Evolutionary conservation across 2,113 vertebrate genomes (phyloP).

Genomic region (Mionectes macconnelli): DNA sequence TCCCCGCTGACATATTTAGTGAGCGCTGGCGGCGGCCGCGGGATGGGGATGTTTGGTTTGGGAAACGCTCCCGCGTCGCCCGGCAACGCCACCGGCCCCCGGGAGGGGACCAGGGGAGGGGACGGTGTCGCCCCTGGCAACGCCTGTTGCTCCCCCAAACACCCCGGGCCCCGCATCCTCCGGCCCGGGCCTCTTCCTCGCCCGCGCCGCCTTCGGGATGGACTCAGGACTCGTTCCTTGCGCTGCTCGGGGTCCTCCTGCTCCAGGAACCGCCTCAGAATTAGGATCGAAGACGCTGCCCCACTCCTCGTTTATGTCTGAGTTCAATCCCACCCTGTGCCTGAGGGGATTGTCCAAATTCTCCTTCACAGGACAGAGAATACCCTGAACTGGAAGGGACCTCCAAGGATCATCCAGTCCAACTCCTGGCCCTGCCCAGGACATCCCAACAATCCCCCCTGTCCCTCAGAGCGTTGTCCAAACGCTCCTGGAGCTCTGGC

Average conservation of each 20-base stretch:
- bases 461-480: no score
- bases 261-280: background rate
- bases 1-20: constrained; percentile 91
- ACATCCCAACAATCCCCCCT: no score
- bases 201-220: no score
- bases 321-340: no score
- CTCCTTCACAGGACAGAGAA: no score
- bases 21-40: constrained; percentile 72
- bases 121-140: constrained; percentile 90
- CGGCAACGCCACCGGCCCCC: constrained; percentile 83
- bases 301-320: accelerated
- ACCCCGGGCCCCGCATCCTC: constrained; percentile 81
- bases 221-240: no score
- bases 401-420: no score
- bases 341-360: no score
- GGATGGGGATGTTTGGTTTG: constrained; percentile 97
- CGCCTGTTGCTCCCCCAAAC: constrained; percentile 94
- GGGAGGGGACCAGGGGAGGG: constrained; percentile 83
- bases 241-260: no score
- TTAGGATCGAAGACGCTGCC: accelerated
- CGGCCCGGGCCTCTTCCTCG: accelerated
- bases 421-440: no score
- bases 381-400: no score
- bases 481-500: no score
- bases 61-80: constrained; percentile 90